phyloP scores from a whole-genome alignment of 2,113 vertebrate species.

The Psilopogon haemacephalus region DNA sequence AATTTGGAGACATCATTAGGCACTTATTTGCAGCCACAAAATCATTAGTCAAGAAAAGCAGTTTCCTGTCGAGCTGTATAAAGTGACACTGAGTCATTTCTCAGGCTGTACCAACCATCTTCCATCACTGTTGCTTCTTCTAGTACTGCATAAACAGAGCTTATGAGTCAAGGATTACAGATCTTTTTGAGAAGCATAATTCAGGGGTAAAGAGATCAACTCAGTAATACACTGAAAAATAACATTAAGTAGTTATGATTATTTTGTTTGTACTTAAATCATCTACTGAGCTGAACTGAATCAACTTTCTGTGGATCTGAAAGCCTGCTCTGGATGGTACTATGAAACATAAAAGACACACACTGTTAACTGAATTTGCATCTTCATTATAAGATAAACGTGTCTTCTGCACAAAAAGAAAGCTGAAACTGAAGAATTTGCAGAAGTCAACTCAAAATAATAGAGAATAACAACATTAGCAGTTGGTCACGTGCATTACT shows the following conservation, averaged over 20 bases:
- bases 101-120: neutral
- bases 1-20: conserved; percentile 1
- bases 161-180: neutral
- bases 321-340: neutral
- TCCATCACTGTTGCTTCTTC: neutral
- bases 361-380: neutral
- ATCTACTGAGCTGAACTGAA: neutral
- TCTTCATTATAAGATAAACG: neutral
- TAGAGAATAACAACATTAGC: neutral
- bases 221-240: neutral
- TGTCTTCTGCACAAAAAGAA: neutral
- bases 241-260: neutral
- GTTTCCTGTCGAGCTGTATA: neutral
- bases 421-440: neutral
- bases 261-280: neutral
- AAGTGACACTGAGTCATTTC: conserved; percentile 13
- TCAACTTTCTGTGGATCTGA: neutral
- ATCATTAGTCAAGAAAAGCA: neutral
- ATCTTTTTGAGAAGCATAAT: neutral
- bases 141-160: neutral
- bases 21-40: neutral
- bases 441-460: neutral
- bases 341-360: neutral
- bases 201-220: neutral
- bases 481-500: neutral